Evolutionary conservation across 1,140 invertebrate genomes (phyloP), one percentile per base, ranked within the genome.

Genomic region (Sitobion miscanthi): DNA sequence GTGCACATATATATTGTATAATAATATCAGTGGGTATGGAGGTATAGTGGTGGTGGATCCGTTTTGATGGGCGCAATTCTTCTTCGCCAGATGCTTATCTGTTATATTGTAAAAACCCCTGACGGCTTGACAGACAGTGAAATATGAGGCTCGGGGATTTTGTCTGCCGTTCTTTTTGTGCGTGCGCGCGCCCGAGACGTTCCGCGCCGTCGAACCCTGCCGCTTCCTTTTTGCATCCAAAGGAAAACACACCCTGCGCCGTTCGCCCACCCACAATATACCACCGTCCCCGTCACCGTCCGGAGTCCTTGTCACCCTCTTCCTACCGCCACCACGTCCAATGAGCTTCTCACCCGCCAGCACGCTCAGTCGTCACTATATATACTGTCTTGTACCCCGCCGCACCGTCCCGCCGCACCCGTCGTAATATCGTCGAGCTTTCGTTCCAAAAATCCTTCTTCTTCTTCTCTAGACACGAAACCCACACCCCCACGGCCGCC

Each of bases 81-180:
- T 93, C 91, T 93, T 93, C 77, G 91, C 77, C 91, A 92, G 91
- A 52, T 86, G 91, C 69, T 93, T 93, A 93, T 93, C 91, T 52
- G 91, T 93, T 93, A 93, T 93, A 93, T 93, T 93, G 91, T 93
- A 93, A 93, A 93, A 93, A 93, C 91, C 91, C 38, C 82, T 93
- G 91, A 93, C 91, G 91, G 91, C 91, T 93, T 93, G 91, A 93
- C 77, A 93, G 91, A 93, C 91, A 93, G 91, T 93, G 91, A 93
- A 93, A 93, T 93, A 93, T 93, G 91, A 93, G 91, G n/a, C 91
- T 52, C 91, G 49, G 91, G 82, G 91, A 93, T 93, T 85, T 85
- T 45, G 82, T 93, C 82, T 45, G 47, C 77, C 91, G 69, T 86
- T 93, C 49, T 93, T 92, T 92, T 83, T 92, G 91, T 92, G 77